Evolutionary conservation across 2,888 invertebrate genomes (phyloP).

Genomic region (Cecidostiba fungosa): DNA sequence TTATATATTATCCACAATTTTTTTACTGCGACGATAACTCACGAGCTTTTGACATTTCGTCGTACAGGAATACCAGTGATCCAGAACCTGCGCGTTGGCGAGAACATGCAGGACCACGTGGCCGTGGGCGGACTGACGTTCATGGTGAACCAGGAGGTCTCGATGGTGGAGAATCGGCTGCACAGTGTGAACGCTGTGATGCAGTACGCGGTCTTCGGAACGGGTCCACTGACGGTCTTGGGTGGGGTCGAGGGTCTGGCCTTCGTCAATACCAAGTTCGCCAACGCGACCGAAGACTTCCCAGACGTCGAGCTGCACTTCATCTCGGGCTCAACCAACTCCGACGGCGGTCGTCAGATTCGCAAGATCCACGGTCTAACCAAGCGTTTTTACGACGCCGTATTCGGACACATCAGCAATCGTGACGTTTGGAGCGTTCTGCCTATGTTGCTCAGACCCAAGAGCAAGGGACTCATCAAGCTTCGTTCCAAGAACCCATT

Average conservation of each 20-base stretch:
- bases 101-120: conserved; percentile 94
- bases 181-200: conserved; percentile 90
- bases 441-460: conserved; percentile 91
- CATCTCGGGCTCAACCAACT: conserved; percentile 92
- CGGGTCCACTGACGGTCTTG: conserved; percentile 91
- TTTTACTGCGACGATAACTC: not conserved
- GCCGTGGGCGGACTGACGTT: conserved; percentile 93
- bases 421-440: conserved; percentile 92
- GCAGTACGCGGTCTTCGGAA: conserved; percentile 91
- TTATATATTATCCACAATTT: no score
- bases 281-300: conserved; percentile 89
- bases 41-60: not conserved
- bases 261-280: conserved; percentile 93
- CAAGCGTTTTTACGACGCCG: conserved; percentile 87
- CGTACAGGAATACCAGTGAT: conserved; percentile 86
- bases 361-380: conserved; percentile 90
- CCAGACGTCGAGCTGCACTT: conserved; percentile 96
- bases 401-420: conserved; percentile 88
- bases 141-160: conserved; percentile 88
- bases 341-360: conserved; percentile 91
- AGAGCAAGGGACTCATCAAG: conserved; percentile 90
- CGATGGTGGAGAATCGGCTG: conserved; percentile 89
- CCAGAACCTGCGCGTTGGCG: conserved; percentile 90
- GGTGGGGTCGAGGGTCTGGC: conserved; percentile 95
- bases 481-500: conserved; percentile 92